Percentiles rank a stretch among this genome's conserved stretches.
Evolutionary conservation across 1,140 invertebrate species (phyloP).

Genomic region (Drosophila pseudoananassae): DNA sequence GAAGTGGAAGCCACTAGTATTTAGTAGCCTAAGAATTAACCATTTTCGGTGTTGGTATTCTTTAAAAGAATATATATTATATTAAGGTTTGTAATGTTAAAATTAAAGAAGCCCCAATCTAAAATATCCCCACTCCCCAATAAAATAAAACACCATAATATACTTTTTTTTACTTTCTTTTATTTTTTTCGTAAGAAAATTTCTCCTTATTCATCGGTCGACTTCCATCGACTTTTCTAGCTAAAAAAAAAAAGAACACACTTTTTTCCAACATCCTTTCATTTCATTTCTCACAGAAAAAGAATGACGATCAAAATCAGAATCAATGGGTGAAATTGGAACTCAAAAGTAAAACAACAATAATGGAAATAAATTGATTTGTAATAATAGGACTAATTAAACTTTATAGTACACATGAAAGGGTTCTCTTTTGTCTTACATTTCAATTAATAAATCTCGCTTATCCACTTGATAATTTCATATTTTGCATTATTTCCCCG

Average conservation of each 20-base stretch:
- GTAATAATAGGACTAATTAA: constrained; percentile 50
- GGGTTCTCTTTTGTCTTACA: constrained; percentile 27
- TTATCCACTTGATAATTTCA: constrained; percentile 3
- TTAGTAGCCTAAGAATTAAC: too few relatives aligned
- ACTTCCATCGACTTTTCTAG: constrained; percentile 36
- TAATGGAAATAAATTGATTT: constrained; percentile 26
- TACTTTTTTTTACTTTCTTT: constrained; percentile 33
- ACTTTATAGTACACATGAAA: constrained; percentile 66
- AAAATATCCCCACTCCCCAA: too few relatives aligned
- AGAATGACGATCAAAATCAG: constrained; percentile 21
- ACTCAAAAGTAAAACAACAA: constrained; percentile 21
- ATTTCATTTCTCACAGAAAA: constrained; percentile 23
- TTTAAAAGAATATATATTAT: too few relatives aligned
- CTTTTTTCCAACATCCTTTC: constrained; percentile 21
- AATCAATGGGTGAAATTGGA: neutral
- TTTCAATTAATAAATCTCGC: constrained; percentile 19
- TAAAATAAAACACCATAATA: neutral
- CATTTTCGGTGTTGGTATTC: too few relatives aligned
- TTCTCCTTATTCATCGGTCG: constrained; percentile 30
- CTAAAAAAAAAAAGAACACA: constrained; percentile 31
- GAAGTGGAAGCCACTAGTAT: too few relatives aligned
- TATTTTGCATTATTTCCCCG: neutral
- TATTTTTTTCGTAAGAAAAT: constrained; percentile 39
- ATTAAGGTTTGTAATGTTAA: too few relatives aligned
- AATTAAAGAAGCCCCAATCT: too few relatives aligned